Percentiles rank a stretch among this genome's conserved stretches.
Evolutionary conservation across 2,797 vertebrate genomes (phyloP).

Genomic region (Prunella strophiata): DNA sequence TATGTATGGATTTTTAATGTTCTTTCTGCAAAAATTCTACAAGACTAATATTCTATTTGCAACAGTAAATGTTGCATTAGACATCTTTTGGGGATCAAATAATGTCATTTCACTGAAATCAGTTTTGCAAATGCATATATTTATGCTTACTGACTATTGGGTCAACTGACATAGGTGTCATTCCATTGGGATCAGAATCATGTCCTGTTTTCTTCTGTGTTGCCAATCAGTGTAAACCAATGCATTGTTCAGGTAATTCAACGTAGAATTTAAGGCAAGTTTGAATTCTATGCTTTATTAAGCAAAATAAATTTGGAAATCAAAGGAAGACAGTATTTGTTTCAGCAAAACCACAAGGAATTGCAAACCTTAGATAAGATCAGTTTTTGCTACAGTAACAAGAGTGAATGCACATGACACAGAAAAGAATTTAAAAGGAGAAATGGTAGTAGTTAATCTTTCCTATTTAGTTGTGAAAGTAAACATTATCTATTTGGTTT

Average conservation of each 20-base stretch:
- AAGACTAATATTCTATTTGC: neutral
- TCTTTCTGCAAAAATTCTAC: neutral
- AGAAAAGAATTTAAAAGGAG: neutral
- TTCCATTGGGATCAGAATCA: neutral
- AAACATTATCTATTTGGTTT: neutral
- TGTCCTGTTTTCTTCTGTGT: neutral
- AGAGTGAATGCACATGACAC: neutral
- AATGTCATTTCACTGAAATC: neutral
- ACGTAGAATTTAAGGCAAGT: neutral
- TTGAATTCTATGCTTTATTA: neutral
- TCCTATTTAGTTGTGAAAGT: neutral
- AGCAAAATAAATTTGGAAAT: neutral
- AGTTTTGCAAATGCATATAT: neutral
- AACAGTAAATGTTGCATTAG: neutral
- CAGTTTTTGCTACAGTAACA: constrained; percentile 9
- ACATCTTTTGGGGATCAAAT: neutral
- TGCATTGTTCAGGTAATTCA: neutral
- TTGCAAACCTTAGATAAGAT: neutral
- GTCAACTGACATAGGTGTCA: neutral
- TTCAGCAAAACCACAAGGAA: neutral
- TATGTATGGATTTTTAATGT: neutral
- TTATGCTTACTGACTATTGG: neutral
- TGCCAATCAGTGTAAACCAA: neutral
- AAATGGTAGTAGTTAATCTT: neutral
- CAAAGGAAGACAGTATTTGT: neutral